These are phyloP conservation scores for Cyclophora albipunctata DNA, from an alignment of 2,888 invertebrate species.

Conservation along the genomic window DNA sequence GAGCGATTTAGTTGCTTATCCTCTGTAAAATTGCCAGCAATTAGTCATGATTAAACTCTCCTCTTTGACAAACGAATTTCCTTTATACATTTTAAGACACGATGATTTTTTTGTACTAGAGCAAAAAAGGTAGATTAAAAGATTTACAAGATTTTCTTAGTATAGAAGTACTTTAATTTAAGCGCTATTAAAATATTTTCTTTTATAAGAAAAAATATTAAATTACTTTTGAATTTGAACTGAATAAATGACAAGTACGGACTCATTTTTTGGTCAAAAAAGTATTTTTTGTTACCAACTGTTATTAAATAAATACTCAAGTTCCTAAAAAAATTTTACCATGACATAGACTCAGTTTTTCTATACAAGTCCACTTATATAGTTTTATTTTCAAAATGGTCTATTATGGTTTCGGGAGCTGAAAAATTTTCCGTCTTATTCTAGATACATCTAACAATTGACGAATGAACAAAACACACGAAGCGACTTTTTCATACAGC, in stretches of 20 bases:
- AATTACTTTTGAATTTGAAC: too few relatives aligned
- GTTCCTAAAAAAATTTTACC: too few relatives aligned
- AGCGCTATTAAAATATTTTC: constrained; percentile 8
- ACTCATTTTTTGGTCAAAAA: too few relatives aligned
- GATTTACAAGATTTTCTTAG: constrained; percentile 9
- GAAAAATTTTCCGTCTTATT: not conserved
- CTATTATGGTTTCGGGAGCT: too few relatives aligned
- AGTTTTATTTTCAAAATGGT: not conserved
- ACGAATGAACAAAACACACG: constrained; percentile 44
- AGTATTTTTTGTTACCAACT: too few relatives aligned
- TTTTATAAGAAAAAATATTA: not conserved
- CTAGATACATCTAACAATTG: constrained; percentile 44
- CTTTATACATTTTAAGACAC: constrained; percentile 38
- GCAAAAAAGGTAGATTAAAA: constrained; percentile 26
- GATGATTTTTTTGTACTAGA: constrained; percentile 55
- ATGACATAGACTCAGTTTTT: too few relatives aligned
- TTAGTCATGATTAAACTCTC: too few relatives aligned
- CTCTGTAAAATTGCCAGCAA: too few relatives aligned
- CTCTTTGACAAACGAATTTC: too few relatives aligned
- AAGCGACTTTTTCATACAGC: constrained; percentile 59
- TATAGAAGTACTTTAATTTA: constrained; percentile 9
- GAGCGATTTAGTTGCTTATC: too few relatives aligned
- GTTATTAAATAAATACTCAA: too few relatives aligned
- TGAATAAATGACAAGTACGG: too few relatives aligned
- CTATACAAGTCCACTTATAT: not conserved